Percentiles rank a stretch among this genome's conserved stretches.
Conservation (phyloP, 2,888 invertebrate genomes). For the Patella caerulea region DNA sequence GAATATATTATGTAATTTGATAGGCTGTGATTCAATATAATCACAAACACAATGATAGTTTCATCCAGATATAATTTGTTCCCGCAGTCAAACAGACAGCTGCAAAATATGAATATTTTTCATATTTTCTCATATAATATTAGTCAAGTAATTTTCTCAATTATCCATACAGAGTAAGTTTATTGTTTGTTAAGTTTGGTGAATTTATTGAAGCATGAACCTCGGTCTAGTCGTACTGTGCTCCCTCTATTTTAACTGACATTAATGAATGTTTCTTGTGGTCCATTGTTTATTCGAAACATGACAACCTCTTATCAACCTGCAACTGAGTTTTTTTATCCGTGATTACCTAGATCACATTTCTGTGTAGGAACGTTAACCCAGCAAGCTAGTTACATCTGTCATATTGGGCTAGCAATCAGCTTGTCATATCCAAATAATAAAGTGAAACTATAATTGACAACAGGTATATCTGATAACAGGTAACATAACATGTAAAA, state of each 20-base stretch:
- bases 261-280: conserved; percentile 4
- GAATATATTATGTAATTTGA: conserved; percentile 1
- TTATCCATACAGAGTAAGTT: conserved; percentile 4
- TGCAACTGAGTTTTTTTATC: conserved; percentile 3
- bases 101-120: conserved; percentile 4
- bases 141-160: conserved; percentile 13
- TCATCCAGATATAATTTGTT: conserved; percentile 3
- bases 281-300: conserved; percentile 11
- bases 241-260: conserved; percentile 3
- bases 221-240: background rate
- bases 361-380: background rate
- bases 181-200: conserved; percentile 7
- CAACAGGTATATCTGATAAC: too few species aligned
- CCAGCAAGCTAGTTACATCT: too few species aligned
- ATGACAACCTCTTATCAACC: conserved; percentile 6
- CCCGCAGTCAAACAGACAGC: conserved; percentile 5
- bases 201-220: conserved; percentile 2
- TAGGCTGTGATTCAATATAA: conserved; percentile 9
- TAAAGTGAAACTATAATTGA: too few species aligned
- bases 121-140: background rate
- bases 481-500: too few species aligned
- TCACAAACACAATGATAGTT: background rate
- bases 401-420: too few species aligned
- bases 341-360: conserved; percentile 2
- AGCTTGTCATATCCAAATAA: too few species aligned